Percentiles rank a stretch among this genome's conserved stretches.
Conservation (phyloP, 2,113 vertebrate genomes). For the Acanthisitta chloris region DNA sequence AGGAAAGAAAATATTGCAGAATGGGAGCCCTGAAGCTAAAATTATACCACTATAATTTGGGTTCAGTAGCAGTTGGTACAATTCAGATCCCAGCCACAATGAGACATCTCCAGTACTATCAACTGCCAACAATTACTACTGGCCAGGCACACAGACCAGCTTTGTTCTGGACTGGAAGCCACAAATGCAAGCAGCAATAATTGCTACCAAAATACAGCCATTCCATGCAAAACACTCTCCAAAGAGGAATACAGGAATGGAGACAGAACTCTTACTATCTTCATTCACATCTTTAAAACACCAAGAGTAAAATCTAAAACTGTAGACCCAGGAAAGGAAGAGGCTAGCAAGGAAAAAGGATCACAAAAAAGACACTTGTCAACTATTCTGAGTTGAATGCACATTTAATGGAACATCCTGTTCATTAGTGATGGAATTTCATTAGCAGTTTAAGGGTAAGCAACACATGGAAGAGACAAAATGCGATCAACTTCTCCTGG, state of each 20-base stretch:
- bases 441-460: conserved; percentile 18
- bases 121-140: conserved; percentile 19
- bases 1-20: background rate
- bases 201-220: background rate
- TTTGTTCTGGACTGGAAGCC: conserved; percentile 55
- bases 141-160: conserved; percentile 30
- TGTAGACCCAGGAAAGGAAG: background rate
- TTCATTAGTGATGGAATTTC: conserved; percentile 18
- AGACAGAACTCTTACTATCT: background rate
- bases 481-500: background rate
- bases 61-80: background rate
- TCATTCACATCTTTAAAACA: background rate
- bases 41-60: conserved; percentile 14
- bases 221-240: background rate
- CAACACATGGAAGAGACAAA: background rate
- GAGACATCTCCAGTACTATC: conserved; percentile 28
- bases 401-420: background rate
- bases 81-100: conserved; percentile 27
- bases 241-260: background rate
- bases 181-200: conserved; percentile 33
- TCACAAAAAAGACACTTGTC: background rate
- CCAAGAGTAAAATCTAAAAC: background rate
- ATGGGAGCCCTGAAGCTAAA: background rate
- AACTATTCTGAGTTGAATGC: background rate
- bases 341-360: background rate